Base-by-base conservation (phyloP, 2,797 vertebrate genomes). In the Sebastiscus tertius region DNA sequence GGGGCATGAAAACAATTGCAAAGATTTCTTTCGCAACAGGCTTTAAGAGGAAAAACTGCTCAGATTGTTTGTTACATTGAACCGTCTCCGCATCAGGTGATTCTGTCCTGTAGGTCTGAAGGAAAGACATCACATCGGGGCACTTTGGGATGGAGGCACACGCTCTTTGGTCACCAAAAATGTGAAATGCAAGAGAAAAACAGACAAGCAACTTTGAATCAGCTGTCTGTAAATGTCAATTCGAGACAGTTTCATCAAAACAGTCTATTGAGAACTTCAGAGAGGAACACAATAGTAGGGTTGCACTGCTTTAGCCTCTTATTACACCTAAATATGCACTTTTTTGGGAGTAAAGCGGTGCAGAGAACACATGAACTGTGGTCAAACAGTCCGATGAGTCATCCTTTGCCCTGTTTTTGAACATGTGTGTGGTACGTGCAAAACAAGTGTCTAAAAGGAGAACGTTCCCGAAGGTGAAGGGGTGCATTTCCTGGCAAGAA, bases 301-400 rank as follows among this genome's bases (percentile, higher is more conserved):
- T 92, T 89, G 89, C 69, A 59, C n/a, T 68, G 70, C 75, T 83
- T 83, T 49, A 92, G 88, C 89, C 89, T 83, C 87, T 91, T 88
- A 93, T 92, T 94, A 89, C 78, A 88, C 83, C 75, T 82, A 85
- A 93, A 91, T 90, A 86, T 82, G 86, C 27, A 46, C 26, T 54
- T 86, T 88, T 67, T 90, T 87, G 66, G 12, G n/a, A 81, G 27
- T 73, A 70, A 86, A 82, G 70, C 29, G 10, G 68, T 58, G 34
- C 74, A 78, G 62, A 81, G 55, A 78, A 72, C 66, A 81, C 83
- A 83, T 62, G 75, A 82, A 76, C 69, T 84, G 81, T 70, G 87
- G 88, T 81, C 74, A 46, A 39, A 64, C 5, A 34, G 75, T 81
- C 56, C 8, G 4, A 67, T 87, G 84, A 86, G 31, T 92, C 82